A percentile compares a stretch with the other conserved stretches of the same genome.
Evolutionary conservation across 53 echinoderm and acorn worm species (phyloP).

Genomic region (Pentamera pediparva): DNA sequence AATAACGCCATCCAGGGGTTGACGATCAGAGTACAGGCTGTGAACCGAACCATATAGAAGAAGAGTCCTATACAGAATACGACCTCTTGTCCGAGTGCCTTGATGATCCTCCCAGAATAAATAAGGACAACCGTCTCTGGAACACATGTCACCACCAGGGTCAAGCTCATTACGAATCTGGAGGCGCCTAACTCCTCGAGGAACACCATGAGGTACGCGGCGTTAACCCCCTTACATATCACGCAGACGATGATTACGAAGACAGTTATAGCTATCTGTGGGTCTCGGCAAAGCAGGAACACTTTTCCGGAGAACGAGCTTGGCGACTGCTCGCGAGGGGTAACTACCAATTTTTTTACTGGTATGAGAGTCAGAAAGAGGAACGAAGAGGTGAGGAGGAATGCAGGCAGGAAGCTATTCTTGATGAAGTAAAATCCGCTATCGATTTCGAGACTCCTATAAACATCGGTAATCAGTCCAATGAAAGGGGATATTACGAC

Average conservation of each 20-base stretch:
- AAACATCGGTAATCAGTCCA: not conserved
- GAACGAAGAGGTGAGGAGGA: not conserved
- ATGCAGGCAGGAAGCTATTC: not conserved
- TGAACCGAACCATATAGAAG: constrained; percentile 51
- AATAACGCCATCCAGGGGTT: constrained; percentile 60
- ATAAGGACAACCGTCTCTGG: constrained; percentile 71
- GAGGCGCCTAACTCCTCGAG: constrained; percentile 58
- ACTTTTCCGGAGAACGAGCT: constrained; percentile 43
- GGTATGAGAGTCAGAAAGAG: not conserved
- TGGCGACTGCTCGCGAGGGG: not conserved
- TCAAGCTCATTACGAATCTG: constrained; percentile 76
- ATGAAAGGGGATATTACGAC: not conserved
- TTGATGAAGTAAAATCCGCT: not conserved
- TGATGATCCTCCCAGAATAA: constrained; percentile 64
- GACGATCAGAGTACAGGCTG: constrained; percentile 40
- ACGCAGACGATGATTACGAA: constrained; percentile 23
- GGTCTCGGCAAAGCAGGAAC: constrained; percentile 24
- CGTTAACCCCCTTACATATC: constrained; percentile 56
- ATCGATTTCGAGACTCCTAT: not conserved
- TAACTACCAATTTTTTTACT: not conserved
- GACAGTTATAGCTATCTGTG: constrained; percentile 41
- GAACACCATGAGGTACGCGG: constrained; percentile 68
- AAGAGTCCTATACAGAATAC: constrained; percentile 52
- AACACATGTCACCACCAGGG: constrained; percentile 57
- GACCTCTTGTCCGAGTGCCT: constrained; percentile 46